Evolutionary conservation across 2,888 invertebrate species (phyloP).

Genomic region (Chalcosyrphus nemorum): DNA sequence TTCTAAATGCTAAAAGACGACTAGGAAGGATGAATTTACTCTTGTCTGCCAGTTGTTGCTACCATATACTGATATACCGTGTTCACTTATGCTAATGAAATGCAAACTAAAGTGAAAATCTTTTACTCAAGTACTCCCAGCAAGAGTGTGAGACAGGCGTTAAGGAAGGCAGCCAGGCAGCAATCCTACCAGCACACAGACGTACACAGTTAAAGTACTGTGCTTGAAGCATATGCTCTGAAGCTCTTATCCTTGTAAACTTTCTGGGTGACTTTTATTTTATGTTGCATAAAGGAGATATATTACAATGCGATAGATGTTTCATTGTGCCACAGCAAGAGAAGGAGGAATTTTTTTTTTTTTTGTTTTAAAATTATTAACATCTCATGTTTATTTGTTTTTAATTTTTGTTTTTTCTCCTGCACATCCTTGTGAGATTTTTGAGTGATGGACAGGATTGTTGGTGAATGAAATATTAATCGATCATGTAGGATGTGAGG

Average conservation of each 20-base stretch:
- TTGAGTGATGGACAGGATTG: not conserved
- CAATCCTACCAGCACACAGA: too few species aligned
- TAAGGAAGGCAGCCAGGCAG: too few species aligned
- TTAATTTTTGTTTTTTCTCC: slow-evolving; percentile 21
- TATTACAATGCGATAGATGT: not conserved
- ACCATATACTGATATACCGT: not conserved
- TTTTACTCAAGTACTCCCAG: slow-evolving; percentile 23
- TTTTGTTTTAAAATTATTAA: slow-evolving; percentile 3
- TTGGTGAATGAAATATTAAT: slow-evolving; percentile 1
- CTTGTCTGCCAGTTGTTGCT: slow-evolving; percentile 11
- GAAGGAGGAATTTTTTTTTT: not conserved
- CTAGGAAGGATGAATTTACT: slow-evolving; percentile 2
- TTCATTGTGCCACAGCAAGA: not conserved
- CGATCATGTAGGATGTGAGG: not conserved
- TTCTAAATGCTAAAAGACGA: not conserved
- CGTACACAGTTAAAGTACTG: not conserved
- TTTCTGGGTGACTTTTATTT: slow-evolving; percentile 9
- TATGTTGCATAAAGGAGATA: not conserved
- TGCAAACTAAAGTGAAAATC: slow-evolving; percentile 55
- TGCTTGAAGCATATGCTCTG: slow-evolving; percentile 1
- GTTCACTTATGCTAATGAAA: slow-evolving; percentile 58
- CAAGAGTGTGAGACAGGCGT: not conserved
- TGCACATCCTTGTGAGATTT: not conserved
- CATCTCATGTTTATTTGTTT: slow-evolving; percentile 15
- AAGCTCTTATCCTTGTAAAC: slow-evolving; percentile 23